Evolutionary conservation across 1,140 invertebrate genomes (phyloP).

Genomic region (Hyphantria cunea): DNA sequence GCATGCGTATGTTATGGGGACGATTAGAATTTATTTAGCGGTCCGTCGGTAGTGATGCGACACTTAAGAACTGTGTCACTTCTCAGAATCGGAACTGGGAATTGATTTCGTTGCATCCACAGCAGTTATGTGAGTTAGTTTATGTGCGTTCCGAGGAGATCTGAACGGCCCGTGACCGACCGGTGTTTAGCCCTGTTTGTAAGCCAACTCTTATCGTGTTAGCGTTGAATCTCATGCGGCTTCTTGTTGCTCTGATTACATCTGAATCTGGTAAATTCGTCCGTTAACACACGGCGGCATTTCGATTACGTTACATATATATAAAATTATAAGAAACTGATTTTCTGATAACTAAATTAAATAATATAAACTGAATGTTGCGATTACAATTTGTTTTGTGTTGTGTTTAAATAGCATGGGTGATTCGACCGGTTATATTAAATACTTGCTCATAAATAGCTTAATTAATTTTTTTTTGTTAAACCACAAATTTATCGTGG

Average conservation of each 20-base stretch:
- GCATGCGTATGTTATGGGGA: constrained; percentile 49
- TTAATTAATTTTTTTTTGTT: constrained; percentile 34
- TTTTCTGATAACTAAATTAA: constrained; percentile 42
- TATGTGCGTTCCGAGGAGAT: constrained; percentile 49
- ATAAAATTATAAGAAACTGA: constrained; percentile 71
- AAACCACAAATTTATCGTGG: constrained; percentile 24
- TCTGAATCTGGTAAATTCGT: constrained; percentile 75
- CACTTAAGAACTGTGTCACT: constrained; percentile 79
- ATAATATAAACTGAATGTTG: constrained; percentile 33
- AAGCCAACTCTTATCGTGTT: constrained; percentile 67
- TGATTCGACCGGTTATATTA: constrained; percentile 17
- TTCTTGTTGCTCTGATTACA: constrained; percentile 72
- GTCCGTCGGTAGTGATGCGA: constrained; percentile 78
- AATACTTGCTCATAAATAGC: constrained; percentile 13
- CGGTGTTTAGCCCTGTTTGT: constrained; percentile 56
- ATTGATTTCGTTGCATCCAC: constrained; percentile 76
- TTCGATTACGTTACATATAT: constrained; percentile 64
- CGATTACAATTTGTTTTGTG: constrained; percentile 26
- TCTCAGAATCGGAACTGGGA: constrained; percentile 78
- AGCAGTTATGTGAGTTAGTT: constrained; percentile 73
- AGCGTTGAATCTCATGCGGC: constrained; percentile 55
- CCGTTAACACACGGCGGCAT: constrained; percentile 57
- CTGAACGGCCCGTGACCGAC: constrained; percentile 24
- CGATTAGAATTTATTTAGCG: constrained; percentile 76
- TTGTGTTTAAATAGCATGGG: constrained; percentile 15